Conservation (phyloP, 2,113 vertebrate genomes). For the Phodopus roborovskii region DNA sequence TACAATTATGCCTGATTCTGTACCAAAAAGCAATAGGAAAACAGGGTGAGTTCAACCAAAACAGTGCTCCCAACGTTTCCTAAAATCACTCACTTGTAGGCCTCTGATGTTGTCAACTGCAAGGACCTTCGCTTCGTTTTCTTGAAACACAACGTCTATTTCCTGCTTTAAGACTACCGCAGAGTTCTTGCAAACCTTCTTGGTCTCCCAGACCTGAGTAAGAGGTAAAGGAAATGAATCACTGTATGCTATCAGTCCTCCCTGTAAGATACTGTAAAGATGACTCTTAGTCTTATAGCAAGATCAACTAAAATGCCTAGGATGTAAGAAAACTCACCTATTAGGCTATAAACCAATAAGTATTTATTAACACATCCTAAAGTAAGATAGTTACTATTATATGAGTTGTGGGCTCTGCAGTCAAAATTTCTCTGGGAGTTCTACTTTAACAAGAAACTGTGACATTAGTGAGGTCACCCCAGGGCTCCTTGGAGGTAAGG, state of each 20-base stretch:
- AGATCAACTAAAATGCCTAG: conserved; percentile 50
- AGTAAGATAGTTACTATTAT: not conserved
- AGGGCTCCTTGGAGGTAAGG: not conserved
- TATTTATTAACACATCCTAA: conserved; percentile 46
- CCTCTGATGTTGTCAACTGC: conserved; percentile 92
- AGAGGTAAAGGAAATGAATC: conserved; percentile 66
- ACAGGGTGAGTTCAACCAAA: conserved; percentile 40
- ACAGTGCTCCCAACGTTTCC: conserved; percentile 34
- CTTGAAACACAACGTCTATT: conserved; percentile 91
- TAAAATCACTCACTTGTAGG: conserved; percentile 89
- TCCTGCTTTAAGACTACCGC: conserved; percentile 93
- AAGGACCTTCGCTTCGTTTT: conserved; percentile 88
- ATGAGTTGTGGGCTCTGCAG: not conserved
- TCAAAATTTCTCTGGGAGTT: conserved; percentile 35
- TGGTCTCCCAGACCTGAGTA: conserved; percentile 95
- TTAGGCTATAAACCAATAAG: conserved; percentile 56
- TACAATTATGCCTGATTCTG: not conserved
- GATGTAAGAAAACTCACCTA: conserved; percentile 12
- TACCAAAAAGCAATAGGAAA: not conserved
- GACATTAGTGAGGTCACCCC: not conserved
- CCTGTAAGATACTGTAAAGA: conserved; percentile 31
- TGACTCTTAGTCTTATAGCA: conserved; percentile 37
- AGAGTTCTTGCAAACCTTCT: conserved; percentile 93
- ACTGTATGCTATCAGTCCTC: not conserved
- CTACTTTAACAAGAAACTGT: not conserved